Evolutionary conservation across 1,140 invertebrate genomes (phyloP).

Genomic region (Heterodera schachtii): DNA sequence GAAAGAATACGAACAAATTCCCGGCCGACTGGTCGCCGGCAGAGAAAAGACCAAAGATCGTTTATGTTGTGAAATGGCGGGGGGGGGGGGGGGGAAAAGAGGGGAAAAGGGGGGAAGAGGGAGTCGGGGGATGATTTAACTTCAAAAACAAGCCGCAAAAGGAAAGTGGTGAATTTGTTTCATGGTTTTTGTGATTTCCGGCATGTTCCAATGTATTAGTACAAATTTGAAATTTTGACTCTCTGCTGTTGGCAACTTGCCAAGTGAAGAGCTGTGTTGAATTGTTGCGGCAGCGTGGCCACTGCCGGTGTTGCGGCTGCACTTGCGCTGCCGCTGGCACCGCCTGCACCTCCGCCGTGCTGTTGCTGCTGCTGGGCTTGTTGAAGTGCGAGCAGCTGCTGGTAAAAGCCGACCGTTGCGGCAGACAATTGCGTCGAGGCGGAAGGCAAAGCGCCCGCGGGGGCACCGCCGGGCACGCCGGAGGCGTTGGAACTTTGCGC

Average conservation of each 20-base stretch:
- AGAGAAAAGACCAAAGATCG: background rate
- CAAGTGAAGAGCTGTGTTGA: slow-evolving; percentile 32
- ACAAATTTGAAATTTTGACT: background rate
- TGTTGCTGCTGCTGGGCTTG: slow-evolving; percentile 44
- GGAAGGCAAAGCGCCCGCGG: background rate
- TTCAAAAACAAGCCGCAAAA: too few species aligned
- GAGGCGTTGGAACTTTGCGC: background rate
- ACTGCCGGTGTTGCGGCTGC: slow-evolving; percentile 22
- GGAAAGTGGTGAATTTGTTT: too few species aligned
- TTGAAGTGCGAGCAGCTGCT: slow-evolving; percentile 36
- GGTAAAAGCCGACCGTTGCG: slow-evolving; percentile 29
- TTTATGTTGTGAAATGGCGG: background rate
- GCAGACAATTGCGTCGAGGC: slow-evolving; percentile 22
- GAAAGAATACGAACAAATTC: background rate
- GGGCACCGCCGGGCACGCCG: too few species aligned
- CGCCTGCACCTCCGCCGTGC: background rate
- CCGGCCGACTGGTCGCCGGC: too few species aligned
- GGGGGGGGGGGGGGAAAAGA: too few species aligned
- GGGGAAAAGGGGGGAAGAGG: background rate
- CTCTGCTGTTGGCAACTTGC: slow-evolving; percentile 20
- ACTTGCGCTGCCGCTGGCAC: background rate
- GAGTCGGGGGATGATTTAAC: too few species aligned
- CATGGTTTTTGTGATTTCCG: background rate
- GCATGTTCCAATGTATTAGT: background rate
- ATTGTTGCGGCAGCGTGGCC: slow-evolving; percentile 38